phyloP scores from a whole-genome alignment of 2,888 invertebrate genomes.

The Pherbina coryleti region DNA sequence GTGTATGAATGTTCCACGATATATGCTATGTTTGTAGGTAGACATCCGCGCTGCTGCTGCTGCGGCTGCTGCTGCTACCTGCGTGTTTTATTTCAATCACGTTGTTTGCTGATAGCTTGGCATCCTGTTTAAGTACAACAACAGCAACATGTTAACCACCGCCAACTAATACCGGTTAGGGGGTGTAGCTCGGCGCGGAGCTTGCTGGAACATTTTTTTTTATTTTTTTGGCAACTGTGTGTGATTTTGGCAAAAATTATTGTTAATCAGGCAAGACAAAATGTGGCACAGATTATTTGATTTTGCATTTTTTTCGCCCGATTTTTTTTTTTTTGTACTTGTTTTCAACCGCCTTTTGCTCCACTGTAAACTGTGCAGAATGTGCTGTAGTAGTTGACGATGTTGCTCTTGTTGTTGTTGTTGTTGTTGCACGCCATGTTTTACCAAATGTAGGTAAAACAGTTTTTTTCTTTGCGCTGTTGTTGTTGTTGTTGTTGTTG shows the following conservation, averaged over 20 bases:
- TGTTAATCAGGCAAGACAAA: constrained; percentile 26
- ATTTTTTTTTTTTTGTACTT: not conserved
- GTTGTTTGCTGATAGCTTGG: constrained; percentile 13
- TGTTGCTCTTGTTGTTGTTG: not conserved
- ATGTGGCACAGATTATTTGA: constrained; percentile 18
- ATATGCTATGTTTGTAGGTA: not conserved
- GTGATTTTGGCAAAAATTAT: constrained; percentile 6
- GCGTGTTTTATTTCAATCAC: constrained; percentile 19
- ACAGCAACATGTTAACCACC: not conserved
- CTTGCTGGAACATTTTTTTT: not conserved
- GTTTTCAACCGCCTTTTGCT: not conserved
- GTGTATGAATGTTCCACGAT: not conserved
- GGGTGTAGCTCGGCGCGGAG: not conserved
- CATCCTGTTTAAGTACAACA: constrained; percentile 26
- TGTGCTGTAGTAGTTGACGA: not conserved
- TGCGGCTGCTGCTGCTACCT: not conserved
- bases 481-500: not conserved
- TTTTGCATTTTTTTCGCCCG: not conserved
- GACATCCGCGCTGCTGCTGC: not conserved
- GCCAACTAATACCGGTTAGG: not conserved
- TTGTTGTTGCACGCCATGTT: not conserved
- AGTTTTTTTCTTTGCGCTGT: not conserved
- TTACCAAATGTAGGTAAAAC: constrained; percentile 8
- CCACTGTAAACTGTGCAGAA: not conserved
- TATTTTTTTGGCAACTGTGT: constrained; percentile 6